A percentile compares a stretch with the other conserved stretches of the same genome.
phyloP scores from a whole-genome alignment of 2,888 invertebrate species.

The Andrena flavipes region DNA sequence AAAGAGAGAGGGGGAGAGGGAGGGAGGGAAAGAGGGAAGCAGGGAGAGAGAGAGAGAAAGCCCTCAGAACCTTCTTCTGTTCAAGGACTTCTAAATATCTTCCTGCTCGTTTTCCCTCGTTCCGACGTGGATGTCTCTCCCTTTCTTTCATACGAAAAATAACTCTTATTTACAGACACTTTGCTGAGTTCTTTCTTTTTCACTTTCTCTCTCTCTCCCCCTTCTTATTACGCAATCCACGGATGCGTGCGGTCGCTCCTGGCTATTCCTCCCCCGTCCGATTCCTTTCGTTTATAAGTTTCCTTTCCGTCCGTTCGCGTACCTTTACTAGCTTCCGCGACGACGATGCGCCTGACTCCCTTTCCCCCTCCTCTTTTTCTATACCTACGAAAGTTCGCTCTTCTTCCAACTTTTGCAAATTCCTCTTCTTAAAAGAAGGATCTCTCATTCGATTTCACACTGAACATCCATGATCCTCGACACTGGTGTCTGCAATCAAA shows the following conservation, averaged over 20 bases:
- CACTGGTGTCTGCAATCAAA: slow-evolving; percentile 60
- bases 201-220: slow-evolving; percentile 59
- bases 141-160: slow-evolving; percentile 81
- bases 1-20: slow-evolving; percentile 4
- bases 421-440: slow-evolving; percentile 16
- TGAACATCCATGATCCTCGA: slow-evolving; percentile 60
- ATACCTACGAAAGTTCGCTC: slow-evolving; percentile 54
- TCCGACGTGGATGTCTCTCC: slow-evolving; percentile 59
- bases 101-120: slow-evolving; percentile 51
- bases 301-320: slow-evolving; percentile 40
- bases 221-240: slow-evolving; percentile 50
- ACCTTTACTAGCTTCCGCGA: slow-evolving; percentile 60
- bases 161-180: slow-evolving; percentile 73
- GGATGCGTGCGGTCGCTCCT: slow-evolving; percentile 28
- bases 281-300: slow-evolving; percentile 23
- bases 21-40: slow-evolving; percentile 23
- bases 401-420: slow-evolving; percentile 22
- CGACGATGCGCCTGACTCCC: slow-evolving; percentile 53
- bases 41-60: slow-evolving; percentile 51
- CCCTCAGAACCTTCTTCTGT: slow-evolving; percentile 50
- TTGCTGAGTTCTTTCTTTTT: slow-evolving; percentile 52
- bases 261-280: slow-evolving; percentile 3
- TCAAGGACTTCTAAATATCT: slow-evolving; percentile 59
- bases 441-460: slow-evolving; percentile 56
- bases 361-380: slow-evolving; percentile 31